These are phyloP conservation scores for Cephus nigrinus DNA, from an alignment of 2,888 invertebrate genomes.

Conservation along the genomic window DNA sequence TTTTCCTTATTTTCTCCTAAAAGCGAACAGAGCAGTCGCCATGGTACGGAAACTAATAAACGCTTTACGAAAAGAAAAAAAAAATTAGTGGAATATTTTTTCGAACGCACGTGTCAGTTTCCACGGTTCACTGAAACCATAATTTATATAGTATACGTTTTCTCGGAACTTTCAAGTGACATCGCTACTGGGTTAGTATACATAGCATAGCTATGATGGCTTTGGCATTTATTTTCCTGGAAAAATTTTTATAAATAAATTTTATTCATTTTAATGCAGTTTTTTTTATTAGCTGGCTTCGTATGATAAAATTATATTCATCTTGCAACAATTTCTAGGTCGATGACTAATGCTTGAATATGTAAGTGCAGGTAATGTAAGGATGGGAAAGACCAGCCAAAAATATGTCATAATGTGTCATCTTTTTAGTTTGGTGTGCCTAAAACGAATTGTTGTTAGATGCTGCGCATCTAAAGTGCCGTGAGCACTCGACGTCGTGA, in stretches of 20 bases:
- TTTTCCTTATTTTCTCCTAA: not conserved
- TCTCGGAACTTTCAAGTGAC: not conserved
- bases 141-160: not conserved
- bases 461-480: not conserved
- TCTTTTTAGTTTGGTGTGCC: not conserved
- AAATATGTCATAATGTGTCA: not conserved
- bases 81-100: not conserved
- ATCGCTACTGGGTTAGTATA: not conserved
- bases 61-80: not conserved
- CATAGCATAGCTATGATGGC: not conserved
- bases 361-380: not conserved
- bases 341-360: not conserved
- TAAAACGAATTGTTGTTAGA: not conserved
- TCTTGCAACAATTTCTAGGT: not conserved
- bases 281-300: not conserved
- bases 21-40: not conserved
- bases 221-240: not conserved
- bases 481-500: not conserved
- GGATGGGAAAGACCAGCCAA: not conserved
- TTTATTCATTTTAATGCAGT: not conserved
- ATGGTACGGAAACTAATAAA: not conserved
- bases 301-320: not conserved
- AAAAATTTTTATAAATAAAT: not conserved
- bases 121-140: not conserved
- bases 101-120: not conserved